Base-by-base conservation (phyloP, 1,140 invertebrate genomes). In the Wasmannia auropunctata region DNA sequence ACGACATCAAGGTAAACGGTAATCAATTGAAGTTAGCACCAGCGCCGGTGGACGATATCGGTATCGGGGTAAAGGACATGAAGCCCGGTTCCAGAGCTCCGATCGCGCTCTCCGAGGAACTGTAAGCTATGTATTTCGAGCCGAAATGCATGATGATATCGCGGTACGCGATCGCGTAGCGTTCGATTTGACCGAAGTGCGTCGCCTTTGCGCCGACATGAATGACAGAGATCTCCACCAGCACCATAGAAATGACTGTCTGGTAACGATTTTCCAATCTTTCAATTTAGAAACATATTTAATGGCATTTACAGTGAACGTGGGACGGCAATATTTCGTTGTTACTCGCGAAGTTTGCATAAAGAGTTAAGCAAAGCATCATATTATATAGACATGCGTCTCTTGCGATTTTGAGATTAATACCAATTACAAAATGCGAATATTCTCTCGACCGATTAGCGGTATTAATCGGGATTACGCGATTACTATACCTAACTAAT, bases 1-100 rank as follows among this genome's bases (percentile, higher is more conserved):
- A 97, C 67, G 97, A 97, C 91, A 96, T 97, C 85, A 97, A 97
- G 93, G 93, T 97, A 75, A 97, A 97, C 92, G 97, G 97, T 19
- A 96, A 97, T 92, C 96, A 96, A 86, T 90, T 97, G 70, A 96
- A 96, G 91, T 95, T 97, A 58, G 96, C 96, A 63, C 96, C 96
- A 16, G 95, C 96, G 37, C 96, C 96, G 28, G 95, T 97, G 77
- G 96, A 97, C 75, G 96, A 96, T 91, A 96, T 96, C 90, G 95
- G 95, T 84, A 96, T 96, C 86, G 96, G 96, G 88, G 94, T 94
- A 25, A 94, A 95, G 86, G 93, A 95, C 89, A 96, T 96, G 93
- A 96, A 96, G 89, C 93, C 96, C 40, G 95, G 96, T 49, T 95
- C 93, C 4, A 96, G 96, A 86, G 96, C 96, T 0, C 96, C 96